Evolutionary conservation across 2,113 vertebrate species (phyloP).

Genomic region (Picathartes gymnocephalus): DNA sequence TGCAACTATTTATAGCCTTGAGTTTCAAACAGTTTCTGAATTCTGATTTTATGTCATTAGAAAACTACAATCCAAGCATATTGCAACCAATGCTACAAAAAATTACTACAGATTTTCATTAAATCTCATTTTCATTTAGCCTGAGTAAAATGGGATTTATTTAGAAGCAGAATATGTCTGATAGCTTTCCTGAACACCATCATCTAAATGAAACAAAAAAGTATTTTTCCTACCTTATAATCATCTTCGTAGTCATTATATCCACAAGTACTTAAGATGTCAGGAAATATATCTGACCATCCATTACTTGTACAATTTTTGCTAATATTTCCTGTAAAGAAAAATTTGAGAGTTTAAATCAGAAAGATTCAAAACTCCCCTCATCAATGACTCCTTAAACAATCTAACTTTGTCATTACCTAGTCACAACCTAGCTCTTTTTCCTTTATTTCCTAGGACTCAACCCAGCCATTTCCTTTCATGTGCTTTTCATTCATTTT

Average conservation of each 20-base stretch:
- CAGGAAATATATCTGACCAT: slow-evolving; percentile 86
- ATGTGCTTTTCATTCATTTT: not conserved
- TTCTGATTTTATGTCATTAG: not conserved
- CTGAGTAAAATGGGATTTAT: not conserved
- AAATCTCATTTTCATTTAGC: not conserved
- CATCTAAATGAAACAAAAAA: not conserved
- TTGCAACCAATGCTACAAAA: not conserved
- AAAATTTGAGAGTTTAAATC: not conserved
- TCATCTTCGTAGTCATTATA: slow-evolving; percentile 65
- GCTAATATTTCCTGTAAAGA: slow-evolving; percentile 85
- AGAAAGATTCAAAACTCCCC: not conserved
- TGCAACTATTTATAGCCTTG: not conserved
- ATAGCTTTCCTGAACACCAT: not conserved
- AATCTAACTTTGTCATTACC: not conserved
- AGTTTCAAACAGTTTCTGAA: not conserved
- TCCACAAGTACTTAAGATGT: slow-evolving; percentile 79
- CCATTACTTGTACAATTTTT: slow-evolving; percentile 84
- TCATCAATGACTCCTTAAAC: not conserved
- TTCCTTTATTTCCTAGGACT: not conserved
- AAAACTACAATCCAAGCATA: not conserved
- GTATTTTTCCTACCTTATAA: slow-evolving; percentile 64
- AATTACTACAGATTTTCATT: not conserved
- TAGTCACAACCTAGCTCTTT: not conserved
- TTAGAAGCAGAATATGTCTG: not conserved
- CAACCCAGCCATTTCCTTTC: not conserved